These are phyloP conservation scores for Acheta domesticus DNA, from an alignment of 2,888 invertebrate species.

Conservation along the genomic window DNA sequence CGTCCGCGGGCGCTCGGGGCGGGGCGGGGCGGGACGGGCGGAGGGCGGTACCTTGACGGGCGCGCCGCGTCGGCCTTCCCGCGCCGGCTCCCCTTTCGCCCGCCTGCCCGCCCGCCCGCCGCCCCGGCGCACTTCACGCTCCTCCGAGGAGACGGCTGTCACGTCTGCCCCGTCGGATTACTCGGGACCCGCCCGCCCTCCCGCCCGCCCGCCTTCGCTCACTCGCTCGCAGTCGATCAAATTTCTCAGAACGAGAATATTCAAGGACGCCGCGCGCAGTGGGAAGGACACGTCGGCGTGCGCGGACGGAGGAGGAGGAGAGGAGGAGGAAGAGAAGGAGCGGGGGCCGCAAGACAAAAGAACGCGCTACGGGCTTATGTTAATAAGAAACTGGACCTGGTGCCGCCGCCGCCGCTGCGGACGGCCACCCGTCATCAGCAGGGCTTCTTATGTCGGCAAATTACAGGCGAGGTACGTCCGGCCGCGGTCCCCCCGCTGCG, in stretches of 20 bases:
- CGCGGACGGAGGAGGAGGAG: too few species aligned
- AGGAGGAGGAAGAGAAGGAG: too few species aligned
- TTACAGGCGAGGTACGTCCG: too few species aligned
- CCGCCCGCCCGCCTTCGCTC: slow-evolving; percentile 24
- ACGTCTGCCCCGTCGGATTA: slow-evolving; percentile 35
- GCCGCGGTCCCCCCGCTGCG: too few species aligned
- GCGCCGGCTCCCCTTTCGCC: neutral
- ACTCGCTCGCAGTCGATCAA: slow-evolving; percentile 34
- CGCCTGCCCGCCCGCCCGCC: neutral
- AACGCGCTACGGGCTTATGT: neutral
- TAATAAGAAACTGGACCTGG: slow-evolving; percentile 10
- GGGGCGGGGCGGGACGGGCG: too few species aligned
- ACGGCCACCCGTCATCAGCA: too few species aligned
- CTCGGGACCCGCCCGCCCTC: slow-evolving; percentile 21
- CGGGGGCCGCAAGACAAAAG: neutral
- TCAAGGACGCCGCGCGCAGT: slow-evolving; percentile 28
- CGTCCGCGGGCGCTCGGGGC: too few species aligned
- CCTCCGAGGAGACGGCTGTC: slow-evolving; percentile 33
- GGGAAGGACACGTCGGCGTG: too few species aligned
- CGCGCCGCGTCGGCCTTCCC: neutral
- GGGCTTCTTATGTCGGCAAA: too few species aligned
- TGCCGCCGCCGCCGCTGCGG: neutral
- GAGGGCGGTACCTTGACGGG: neutral
- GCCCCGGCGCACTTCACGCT: slow-evolving; percentile 28
- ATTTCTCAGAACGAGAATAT: slow-evolving; percentile 35